Evolutionary conservation across 2,888 invertebrate genomes (phyloP), one percentile per base, ranked within the genome.

Genomic region (Reticulitermes lucifugus): DNA sequence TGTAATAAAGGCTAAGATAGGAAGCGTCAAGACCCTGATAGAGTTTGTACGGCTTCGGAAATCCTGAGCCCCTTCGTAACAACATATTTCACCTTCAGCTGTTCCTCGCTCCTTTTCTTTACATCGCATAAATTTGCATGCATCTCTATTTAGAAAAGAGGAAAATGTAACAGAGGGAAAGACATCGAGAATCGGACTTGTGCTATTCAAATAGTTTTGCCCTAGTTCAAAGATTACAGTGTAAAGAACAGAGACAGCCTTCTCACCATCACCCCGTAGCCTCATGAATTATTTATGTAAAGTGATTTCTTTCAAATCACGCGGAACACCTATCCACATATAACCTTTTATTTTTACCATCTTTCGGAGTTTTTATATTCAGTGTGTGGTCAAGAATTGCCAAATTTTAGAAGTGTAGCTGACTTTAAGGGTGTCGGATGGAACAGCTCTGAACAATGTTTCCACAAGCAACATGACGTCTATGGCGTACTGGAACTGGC

Each of bases 221-320:
- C 65, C 65, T 6, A 25, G 65, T 25, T 65, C 65, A 65, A 25
- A 65, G 65, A 65, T 25, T 25, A 25, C 25, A 65, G 25, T 65
- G 65, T 25, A 65, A 65, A n/a, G 65, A n/a, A 65, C n/a, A 65
- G 12, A 9, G 65, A 25, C 6, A 65, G n/a, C 65, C 9, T 25
- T 7, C 65, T n/a, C n/a, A 25, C 25, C 65, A n/a, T 60, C 7
- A 60, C 60, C 60, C n/a, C n/a, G 2, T 43, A 18, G 25, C 12
- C 25, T 79, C 79, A 85, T 85, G 82, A 85, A 85, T 85, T 85
- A 85, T 85, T 82, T 82, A 85, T 85, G 82, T 41, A 81, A 41
- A 51, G 77, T 83, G 83, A 85, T 85, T 82, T 85, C 77, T 85
- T 85, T 85, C 85, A 60, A 85, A 85, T 85, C 85, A 85, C 60